These are phyloP conservation scores for Himalopsyche phryganea DNA, from an alignment of 1,140 invertebrate species.

Conservation along the genomic window DNA sequence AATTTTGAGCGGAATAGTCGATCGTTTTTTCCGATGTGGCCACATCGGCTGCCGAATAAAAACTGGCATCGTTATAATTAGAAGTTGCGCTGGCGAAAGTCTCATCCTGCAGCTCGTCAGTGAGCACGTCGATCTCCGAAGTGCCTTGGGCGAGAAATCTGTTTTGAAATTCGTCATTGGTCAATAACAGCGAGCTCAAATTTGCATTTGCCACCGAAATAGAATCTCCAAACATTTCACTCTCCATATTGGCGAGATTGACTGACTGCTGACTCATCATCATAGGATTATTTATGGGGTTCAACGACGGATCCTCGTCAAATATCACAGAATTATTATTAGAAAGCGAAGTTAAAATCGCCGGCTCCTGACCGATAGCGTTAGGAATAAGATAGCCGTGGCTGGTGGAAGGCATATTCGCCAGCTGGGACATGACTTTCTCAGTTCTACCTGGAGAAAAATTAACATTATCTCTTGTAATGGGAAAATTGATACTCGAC, in stretches of 20 bases:
- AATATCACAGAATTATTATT: conserved; percentile 48
- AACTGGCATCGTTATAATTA: conserved; percentile 39
- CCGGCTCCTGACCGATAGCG: conserved; percentile 51
- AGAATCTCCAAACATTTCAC: conserved; percentile 43
- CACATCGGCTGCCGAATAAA: conserved; percentile 39
- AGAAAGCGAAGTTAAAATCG: conserved; percentile 45
- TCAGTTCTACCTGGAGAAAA: conserved; percentile 34
- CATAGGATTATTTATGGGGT: conserved; percentile 22
- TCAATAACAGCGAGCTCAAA: conserved; percentile 60
- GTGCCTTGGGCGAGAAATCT: conserved; percentile 34
- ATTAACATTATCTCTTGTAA: conserved; percentile 26
- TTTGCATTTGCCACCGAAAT: conserved; percentile 66
- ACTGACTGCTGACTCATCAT: conserved; percentile 11
- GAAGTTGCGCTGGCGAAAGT: neutral
- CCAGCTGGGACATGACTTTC: conserved; percentile 43
- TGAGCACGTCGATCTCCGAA: too few relatives aligned
- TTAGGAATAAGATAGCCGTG: conserved; percentile 57
- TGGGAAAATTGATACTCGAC: conserved; percentile 10
- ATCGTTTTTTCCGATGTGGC: conserved; percentile 1
- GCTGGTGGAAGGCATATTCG: conserved; percentile 49
- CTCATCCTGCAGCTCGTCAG: too few relatives aligned
- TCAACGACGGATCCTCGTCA: conserved; percentile 37
- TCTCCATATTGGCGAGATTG: conserved; percentile 42
- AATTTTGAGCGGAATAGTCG: conserved; percentile 35
- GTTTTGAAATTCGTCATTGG: conserved; percentile 47